Evolutionary conservation across 2,797 vertebrate species (phyloP).

Genomic region (Ctenopoma kingsleyae): DNA sequence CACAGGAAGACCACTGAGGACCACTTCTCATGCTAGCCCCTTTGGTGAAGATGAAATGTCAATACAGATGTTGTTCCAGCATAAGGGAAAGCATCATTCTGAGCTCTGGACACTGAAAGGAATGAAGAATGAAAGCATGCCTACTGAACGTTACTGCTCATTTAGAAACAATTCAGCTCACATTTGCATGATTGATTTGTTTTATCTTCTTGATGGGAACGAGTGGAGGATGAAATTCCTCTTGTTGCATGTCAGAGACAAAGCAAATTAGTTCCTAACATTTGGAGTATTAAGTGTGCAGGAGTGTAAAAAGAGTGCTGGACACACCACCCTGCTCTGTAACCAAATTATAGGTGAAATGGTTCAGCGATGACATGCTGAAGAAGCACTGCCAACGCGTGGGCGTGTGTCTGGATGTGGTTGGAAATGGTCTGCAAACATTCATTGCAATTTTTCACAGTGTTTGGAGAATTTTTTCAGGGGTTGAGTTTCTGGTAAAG

Average conservation of each 20-base stretch:
- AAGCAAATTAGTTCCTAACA: neutral
- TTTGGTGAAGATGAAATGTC: neutral
- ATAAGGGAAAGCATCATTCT: neutral
- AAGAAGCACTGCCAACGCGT: neutral
- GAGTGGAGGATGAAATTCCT: neutral
- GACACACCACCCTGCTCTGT: neutral
- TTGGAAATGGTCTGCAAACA: neutral
- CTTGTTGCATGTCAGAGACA: neutral
- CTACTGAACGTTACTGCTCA: neutral
- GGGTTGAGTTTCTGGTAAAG: neutral
- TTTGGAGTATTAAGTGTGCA: neutral
- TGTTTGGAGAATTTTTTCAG: neutral
- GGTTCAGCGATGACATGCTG: conserved; percentile 17
- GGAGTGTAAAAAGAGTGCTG: neutral
- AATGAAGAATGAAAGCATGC: neutral
- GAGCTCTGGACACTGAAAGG: neutral
- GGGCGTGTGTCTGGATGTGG: conserved; percentile 6
- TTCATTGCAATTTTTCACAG: neutral
- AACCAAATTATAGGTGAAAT: conserved; percentile 16
- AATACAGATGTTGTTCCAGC: neutral
- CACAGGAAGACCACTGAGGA: conserved; percentile 7
- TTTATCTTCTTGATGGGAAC: conserved; percentile 5
- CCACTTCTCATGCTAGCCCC: neutral
- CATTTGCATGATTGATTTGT: conserved; percentile 22
- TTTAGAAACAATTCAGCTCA: neutral